phyloP scores from a whole-genome alignment of 2,888 invertebrate genomes.

The Rotaria macrura region DNA sequence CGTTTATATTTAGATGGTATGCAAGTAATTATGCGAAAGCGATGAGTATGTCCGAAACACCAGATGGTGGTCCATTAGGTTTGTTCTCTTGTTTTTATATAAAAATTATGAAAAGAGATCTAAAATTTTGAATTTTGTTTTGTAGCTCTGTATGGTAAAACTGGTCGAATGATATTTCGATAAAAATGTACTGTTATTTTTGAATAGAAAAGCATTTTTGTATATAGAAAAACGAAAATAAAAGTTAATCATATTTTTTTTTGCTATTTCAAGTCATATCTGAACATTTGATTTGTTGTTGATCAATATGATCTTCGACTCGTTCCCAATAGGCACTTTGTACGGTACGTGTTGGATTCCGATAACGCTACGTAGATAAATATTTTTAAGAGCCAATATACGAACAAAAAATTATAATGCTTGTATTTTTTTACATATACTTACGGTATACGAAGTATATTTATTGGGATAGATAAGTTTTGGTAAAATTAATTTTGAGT shows the following conservation, averaged over 20 bases:
- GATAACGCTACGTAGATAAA: not conserved
- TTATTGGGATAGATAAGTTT: slow-evolving; percentile 24
- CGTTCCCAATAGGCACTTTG: slow-evolving; percentile 33
- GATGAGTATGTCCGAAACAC: not conserved
- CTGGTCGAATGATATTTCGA: slow-evolving; percentile 1
- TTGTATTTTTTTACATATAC: not conserved
- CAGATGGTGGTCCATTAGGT: slow-evolving; percentile 7
- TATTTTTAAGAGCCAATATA: not conserved
- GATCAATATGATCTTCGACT: not conserved
- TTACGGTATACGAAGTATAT: slow-evolving; percentile 18
- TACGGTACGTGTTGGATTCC: slow-evolving; percentile 23
- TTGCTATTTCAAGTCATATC: not conserved
- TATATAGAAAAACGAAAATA: not conserved
- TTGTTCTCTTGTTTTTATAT: not conserved
- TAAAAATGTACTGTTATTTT: not conserved
- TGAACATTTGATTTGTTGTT: not conserved
- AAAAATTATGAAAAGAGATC: not conserved
- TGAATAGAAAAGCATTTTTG: not conserved
- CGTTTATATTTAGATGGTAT: not conserved
- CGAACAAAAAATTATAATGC: no score
- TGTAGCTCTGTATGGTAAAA: not conserved
- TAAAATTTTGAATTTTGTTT: not conserved
- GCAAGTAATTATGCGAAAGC: not conserved
- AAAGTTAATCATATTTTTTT: not conserved
- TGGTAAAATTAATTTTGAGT: slow-evolving; percentile 25